phyloP scores from a whole-genome alignment of 1,140 invertebrate genomes.

The Mycetomoellerius zeteki region DNA sequence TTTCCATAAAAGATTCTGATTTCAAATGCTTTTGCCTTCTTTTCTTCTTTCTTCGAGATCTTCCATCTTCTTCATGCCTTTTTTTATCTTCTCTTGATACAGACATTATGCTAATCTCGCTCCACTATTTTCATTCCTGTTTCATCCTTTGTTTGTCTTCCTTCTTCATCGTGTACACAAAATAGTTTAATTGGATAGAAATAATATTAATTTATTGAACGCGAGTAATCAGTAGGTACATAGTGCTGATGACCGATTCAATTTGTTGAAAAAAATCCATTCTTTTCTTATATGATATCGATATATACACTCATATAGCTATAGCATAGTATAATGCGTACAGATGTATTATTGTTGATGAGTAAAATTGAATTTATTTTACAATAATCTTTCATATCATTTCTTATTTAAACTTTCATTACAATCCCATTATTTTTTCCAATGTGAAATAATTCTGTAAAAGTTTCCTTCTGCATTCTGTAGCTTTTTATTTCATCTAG shows the following conservation, averaged over 20 bases:
- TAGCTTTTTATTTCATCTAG: background rate
- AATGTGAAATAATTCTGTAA: background rate
- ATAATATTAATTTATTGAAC: slow-evolving; percentile 65
- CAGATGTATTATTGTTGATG: background rate
- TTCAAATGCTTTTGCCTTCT: slow-evolving; percentile 5
- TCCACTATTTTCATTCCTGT: background rate
- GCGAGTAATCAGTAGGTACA: background rate
- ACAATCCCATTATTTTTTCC: background rate
- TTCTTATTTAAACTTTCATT: background rate
- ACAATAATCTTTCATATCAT: background rate
- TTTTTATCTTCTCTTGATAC: slow-evolving; percentile 64
- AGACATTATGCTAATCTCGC: slow-evolving; percentile 59
- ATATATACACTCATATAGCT: background rate
- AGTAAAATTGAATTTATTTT: background rate
- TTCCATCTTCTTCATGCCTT: slow-evolving; percentile 26
- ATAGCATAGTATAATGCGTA: background rate
- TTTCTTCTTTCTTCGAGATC: slow-evolving; percentile 14
- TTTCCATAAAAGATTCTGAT: slow-evolving; percentile 50
- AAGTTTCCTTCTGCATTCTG: background rate
- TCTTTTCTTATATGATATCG: background rate
- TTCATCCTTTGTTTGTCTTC: background rate
- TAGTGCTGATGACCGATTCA: slow-evolving; percentile 59
- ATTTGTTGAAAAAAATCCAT: slow-evolving; percentile 48
- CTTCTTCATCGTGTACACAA: background rate
- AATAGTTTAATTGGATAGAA: slow-evolving; percentile 70